Conservation (phyloP, 2,113 vertebrate genomes). For the Pampusana beccarii region DNA sequence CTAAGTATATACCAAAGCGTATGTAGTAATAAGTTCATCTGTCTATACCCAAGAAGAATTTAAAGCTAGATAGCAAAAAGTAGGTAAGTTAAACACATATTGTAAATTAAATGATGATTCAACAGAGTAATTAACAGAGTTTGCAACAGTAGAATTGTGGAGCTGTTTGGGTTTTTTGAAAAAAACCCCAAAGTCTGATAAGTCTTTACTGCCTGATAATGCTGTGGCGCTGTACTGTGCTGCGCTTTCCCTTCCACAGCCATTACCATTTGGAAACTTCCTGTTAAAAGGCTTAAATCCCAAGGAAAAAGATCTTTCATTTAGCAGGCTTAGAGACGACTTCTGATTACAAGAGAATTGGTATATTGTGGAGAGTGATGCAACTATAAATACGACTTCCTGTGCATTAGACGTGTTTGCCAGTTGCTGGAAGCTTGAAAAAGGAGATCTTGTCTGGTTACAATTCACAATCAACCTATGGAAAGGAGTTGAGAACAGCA, state of each 20-base stretch:
- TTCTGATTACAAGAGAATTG: conserved; percentile 44
- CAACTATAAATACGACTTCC: conserved; percentile 66
- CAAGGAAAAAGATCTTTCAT: conserved; percentile 12
- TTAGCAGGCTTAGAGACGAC: conserved; percentile 5
- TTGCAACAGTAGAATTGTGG: not conserved
- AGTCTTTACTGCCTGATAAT: not conserved
- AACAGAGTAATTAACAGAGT: not conserved
- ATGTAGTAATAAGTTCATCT: not conserved
- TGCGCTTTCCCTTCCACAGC: not conserved
- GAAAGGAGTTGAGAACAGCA: conserved; percentile 32
- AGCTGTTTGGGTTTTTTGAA: not conserved
- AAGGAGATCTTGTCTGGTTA: conserved; percentile 58
- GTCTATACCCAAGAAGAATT: not conserved
- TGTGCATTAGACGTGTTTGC: conserved; percentile 44
- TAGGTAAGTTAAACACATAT: not conserved
- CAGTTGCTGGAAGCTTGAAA: conserved; percentile 41
- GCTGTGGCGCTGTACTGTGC: not conserved
- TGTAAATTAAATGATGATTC: not conserved
- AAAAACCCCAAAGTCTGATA: not conserved
- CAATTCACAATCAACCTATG: conserved; percentile 66
- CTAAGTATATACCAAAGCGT: not conserved
- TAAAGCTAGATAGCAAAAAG: not conserved
- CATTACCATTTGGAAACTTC: not conserved
- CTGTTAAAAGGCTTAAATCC: not conserved
- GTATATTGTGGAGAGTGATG: conserved; percentile 46